These are phyloP conservation scores for Enteromius viviparus DNA, from an alignment of 2,797 vertebrate species.

Conservation along the genomic window DNA sequence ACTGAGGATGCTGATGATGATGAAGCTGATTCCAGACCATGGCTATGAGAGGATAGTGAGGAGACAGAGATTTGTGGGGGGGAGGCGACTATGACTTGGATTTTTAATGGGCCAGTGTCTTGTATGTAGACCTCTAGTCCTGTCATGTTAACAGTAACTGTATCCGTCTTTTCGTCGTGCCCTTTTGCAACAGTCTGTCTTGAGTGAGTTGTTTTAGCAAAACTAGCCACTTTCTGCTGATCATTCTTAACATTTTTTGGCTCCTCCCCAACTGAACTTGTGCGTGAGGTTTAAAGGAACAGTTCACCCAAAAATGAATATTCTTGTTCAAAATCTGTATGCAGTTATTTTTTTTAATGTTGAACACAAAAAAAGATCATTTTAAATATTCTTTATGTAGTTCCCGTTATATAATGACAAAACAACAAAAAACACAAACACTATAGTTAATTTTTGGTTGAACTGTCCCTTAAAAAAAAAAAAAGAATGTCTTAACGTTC, in stretches of 20 bases:
- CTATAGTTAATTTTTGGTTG: conserved; percentile 6
- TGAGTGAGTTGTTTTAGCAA: conserved; percentile 62
- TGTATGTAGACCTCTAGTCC: conserved; percentile 64
- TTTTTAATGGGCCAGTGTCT: conserved; percentile 63
- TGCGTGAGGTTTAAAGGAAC: conserved; percentile 9
- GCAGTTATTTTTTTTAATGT: not conserved
- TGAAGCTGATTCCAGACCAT: conserved; percentile 39
- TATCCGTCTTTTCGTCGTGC: conserved; percentile 63
- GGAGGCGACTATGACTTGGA: conserved; percentile 40
- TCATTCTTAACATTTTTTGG: conserved; percentile 53
- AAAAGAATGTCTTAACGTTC: not conserved
- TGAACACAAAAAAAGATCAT: not conserved
- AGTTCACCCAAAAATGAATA: conserved; percentile 42
- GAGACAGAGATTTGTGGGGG: conserved; percentile 34
- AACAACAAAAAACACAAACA: not conserved
- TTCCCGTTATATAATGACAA: not conserved
- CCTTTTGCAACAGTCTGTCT: conserved; percentile 64
- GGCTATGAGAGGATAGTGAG: conserved; percentile 54
- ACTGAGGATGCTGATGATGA: conserved; percentile 15
- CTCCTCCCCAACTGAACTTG: conserved; percentile 30
- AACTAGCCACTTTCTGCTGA: conserved; percentile 62
- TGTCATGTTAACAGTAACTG: conserved; percentile 69
- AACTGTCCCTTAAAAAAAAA: conserved; percentile 11
- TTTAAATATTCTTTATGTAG: not conserved
- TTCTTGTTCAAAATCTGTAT: not conserved